Conservation (phyloP, 1,140 invertebrate species). For the Aphelinus certus region DNA sequence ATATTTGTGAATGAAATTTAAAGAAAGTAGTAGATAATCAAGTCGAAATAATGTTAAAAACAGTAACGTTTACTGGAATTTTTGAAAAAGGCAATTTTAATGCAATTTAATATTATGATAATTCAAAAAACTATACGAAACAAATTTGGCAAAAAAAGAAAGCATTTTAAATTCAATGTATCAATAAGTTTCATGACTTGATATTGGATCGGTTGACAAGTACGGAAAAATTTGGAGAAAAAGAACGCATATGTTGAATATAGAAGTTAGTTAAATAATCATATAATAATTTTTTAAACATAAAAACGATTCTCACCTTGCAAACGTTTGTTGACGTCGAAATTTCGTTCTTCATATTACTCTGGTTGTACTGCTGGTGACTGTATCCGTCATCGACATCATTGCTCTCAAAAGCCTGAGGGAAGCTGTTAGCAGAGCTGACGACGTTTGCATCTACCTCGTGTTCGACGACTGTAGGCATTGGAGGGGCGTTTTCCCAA, state of each 20-base stretch:
- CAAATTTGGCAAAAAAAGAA: too few species aligned
- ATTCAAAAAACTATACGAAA: too few species aligned
- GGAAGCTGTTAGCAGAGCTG: slow-evolving; percentile 65
- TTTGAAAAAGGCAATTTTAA: too few species aligned
- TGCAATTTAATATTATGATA: too few species aligned
- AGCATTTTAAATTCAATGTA: too few species aligned
- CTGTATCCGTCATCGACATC: slow-evolving; percentile 68
- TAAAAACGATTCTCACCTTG: slow-evolving; percentile 68
- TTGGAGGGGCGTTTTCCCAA: slow-evolving; percentile 78
- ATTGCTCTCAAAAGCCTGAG: slow-evolving; percentile 66
- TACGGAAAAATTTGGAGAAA: not conserved
- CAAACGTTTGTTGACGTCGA: slow-evolving; percentile 74
- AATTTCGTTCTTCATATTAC: slow-evolving; percentile 63
- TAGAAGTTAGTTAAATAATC: too few species aligned
- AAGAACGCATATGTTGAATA: not conserved
- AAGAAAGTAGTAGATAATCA: too few species aligned
- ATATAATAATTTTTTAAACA: too few species aligned
- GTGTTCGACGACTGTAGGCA: slow-evolving; percentile 77
- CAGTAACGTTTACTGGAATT: too few species aligned
- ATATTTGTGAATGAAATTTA: not conserved
- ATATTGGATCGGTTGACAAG: too few species aligned
- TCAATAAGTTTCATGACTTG: too few species aligned
- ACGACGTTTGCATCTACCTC: slow-evolving; percentile 71
- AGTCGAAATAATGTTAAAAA: too few species aligned
- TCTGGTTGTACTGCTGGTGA: slow-evolving; percentile 62